phyloP scores from a whole-genome alignment of 2,888 invertebrate species.

The Trimorus sp. region DNA sequence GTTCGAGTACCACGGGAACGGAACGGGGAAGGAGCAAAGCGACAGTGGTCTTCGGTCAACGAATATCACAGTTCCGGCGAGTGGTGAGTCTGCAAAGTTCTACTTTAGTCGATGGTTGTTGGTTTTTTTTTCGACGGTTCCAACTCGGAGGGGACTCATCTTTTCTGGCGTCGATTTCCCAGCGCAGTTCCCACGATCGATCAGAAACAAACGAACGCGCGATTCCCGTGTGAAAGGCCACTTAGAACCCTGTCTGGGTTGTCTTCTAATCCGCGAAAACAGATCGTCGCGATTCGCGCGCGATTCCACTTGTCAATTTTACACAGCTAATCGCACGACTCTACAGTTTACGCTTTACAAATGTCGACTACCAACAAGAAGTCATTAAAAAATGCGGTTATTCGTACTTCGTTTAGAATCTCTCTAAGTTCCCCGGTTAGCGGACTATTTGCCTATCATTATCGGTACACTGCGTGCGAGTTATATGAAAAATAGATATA shows the following conservation, averaged over 20 bases:
- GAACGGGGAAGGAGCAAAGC: conserved; percentile 34
- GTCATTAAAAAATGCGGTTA: too few species aligned
- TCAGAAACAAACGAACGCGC: neutral
- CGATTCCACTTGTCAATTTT: neutral
- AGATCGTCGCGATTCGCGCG: neutral
- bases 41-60: conserved; percentile 50
- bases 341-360: too few species aligned
- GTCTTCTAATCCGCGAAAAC: conserved; percentile 17
- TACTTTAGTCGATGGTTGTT: conserved; percentile 38
- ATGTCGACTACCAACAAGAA: too few species aligned
- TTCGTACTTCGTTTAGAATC: too few species aligned
- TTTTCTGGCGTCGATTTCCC: conserved; percentile 29
- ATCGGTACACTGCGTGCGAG: neutral
- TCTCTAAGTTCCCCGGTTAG: too few species aligned
- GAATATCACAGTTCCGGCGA: conserved; percentile 49
- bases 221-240: conserved; percentile 34
- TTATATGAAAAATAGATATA: conserved; percentile 49
- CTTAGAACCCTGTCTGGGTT: conserved; percentile 44
- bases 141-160: neutral
- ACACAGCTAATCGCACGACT: neutral
- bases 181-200: neutral
- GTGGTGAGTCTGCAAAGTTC: conserved; percentile 5
- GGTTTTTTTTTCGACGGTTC: conserved; percentile 12
- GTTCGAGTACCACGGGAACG: too few species aligned
- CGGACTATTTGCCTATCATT: too few species aligned